Conservation (phyloP, 2,797 vertebrate genomes). For the Chelidonichthys spinosus region DNA sequence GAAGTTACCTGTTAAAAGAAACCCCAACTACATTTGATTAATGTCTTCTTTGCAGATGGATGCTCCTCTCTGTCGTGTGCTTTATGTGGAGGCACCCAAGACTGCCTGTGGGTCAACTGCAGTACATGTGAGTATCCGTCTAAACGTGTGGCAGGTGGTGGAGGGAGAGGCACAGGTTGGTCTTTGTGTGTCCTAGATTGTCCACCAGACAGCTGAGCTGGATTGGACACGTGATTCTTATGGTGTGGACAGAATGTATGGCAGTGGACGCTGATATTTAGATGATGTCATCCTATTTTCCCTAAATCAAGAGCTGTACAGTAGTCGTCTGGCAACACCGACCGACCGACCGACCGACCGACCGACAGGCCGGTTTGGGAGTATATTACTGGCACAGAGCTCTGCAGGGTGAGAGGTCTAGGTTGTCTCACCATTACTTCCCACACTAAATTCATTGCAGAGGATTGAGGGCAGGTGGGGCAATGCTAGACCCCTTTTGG, state of each 20-base stretch:
- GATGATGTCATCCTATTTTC: conserved; percentile 43
- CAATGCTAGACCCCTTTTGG: background rate
- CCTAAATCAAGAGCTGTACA: conserved; percentile 8
- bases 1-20: conserved; percentile 10
- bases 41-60: conserved; percentile 60
- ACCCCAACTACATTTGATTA: conserved; percentile 25
- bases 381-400: conserved; percentile 12
- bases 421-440: conserved; percentile 1
- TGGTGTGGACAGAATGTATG: conserved; percentile 54
- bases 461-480: background rate
- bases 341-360: conserved; percentile 1
- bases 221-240: conserved; percentile 48
- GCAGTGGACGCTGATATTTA: conserved; percentile 36
- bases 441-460: background rate
- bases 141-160: conserved; percentile 42
- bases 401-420: background rate
- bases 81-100: background rate
- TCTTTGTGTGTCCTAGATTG: conserved; percentile 60
- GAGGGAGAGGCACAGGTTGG: conserved; percentile 54
- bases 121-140: conserved; percentile 73
- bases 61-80: conserved; percentile 43
- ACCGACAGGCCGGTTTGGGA: conserved; percentile 28
- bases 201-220: conserved; percentile 38
- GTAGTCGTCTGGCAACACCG: conserved; percentile 17
- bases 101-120: conserved; percentile 75